Base-by-base conservation (phyloP, 2,797 vertebrate species). In the Molossus alvarezi region DNA sequence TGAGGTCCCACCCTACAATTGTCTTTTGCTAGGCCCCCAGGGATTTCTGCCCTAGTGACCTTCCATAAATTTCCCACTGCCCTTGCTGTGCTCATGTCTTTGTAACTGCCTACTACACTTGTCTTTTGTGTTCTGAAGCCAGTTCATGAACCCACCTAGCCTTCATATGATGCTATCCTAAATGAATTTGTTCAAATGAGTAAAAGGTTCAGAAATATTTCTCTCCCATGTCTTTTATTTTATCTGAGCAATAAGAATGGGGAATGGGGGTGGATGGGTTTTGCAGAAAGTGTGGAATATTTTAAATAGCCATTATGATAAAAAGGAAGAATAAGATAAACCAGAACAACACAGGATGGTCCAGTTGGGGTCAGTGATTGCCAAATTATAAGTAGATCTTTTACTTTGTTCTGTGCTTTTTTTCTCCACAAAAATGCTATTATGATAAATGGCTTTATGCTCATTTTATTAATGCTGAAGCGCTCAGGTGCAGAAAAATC, bases 391-490 rank as follows among this genome's bases (percentile, higher is more conserved):
- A 3, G 11, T 83, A 12, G 55, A 62, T 11, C 20, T 77, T 75
- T 29, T 29, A 45, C 8, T 25, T 14, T 83, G 37, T 20, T 69
- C 13, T 65, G 0, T 37, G 51, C 1, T 21, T 64, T 71, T 41
- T 58, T 65, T 1, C 48, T 13, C 7, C 20, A 53, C 3, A 62
- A 72, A 92, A 83, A 73, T 58, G 11, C 17, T 41, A 25, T 62
- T 85, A 76, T 1, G 53, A 12, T 60, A 27, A 25, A 48, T 79
- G 14, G 6, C 29, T 60, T 87, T 95, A n/a, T 79, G 58, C 15
- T 88, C 25, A 69, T 80, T 91, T 84, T 79, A 41, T 58, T 81
- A 76, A 71, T 76, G n/a, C 25, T 45, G 9, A 81, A n/a, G 48
- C 3, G 48, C 23, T 83, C 2, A 5, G 25, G 9, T 62, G 1